Conservation (phyloP, 2,888 invertebrate genomes). For the Ormyrus pomaceus region DNA sequence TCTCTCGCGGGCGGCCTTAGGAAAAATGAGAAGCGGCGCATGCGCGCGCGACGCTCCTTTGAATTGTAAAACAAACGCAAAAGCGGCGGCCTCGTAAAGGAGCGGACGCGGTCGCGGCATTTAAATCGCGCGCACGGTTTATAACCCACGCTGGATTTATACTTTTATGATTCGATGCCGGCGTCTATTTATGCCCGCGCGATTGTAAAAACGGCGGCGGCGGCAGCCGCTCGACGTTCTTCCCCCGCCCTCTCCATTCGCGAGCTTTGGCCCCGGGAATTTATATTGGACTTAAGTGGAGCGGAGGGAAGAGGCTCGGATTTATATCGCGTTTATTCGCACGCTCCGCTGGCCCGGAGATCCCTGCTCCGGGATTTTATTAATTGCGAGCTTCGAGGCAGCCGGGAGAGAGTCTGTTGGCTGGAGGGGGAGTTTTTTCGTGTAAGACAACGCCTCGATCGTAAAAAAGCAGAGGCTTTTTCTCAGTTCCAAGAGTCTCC, state of each 20-base stretch:
- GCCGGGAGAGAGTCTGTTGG: no score
- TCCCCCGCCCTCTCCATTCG: no score
- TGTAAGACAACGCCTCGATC: no score
- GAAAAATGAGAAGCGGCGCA: background rate
- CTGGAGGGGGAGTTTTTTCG: no score
- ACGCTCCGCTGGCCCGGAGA: background rate
- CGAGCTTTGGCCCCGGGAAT: background rate
- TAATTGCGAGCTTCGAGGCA: no score
- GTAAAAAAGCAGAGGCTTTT: no score
- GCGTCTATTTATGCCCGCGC: slow-evolving; percentile 8
- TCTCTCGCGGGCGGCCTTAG: slow-evolving; percentile 7
- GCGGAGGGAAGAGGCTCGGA: background rate
- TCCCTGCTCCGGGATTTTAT: background rate
- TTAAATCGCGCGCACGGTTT: slow-evolving; percentile 23
- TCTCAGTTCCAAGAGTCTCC: no score
- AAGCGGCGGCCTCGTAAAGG: slow-evolving; percentile 57
- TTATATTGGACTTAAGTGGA: slow-evolving; percentile 25
- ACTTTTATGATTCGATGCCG: slow-evolving; percentile 43
- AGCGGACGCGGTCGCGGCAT: slow-evolving; percentile 16
- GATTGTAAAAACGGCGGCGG: slow-evolving; percentile 38
- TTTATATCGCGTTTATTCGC: slow-evolving; percentile 9
- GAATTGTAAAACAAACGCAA: slow-evolving; percentile 70
- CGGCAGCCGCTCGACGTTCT: no score
- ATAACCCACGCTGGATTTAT: slow-evolving; percentile 52
- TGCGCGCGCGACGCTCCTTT: slow-evolving; percentile 61